A percentile compares a stretch with the other conserved stretches of the same genome.
phyloP scores from a whole-genome alignment of 2,797 vertebrate genomes.

The Xenentodon cancila region DNA sequence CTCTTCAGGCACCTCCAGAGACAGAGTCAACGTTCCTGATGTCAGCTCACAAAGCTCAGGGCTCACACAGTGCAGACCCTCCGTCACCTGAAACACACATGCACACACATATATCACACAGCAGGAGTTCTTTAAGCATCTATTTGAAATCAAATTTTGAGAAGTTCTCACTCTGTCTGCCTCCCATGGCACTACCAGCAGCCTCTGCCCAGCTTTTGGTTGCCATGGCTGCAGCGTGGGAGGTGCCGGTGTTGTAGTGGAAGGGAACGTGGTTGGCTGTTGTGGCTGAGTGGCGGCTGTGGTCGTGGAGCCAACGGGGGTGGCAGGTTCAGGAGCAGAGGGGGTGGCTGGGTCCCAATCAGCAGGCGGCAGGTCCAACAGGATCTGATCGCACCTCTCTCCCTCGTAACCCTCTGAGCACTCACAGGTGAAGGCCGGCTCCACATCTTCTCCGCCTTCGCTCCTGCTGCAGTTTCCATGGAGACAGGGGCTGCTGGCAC shows the following conservation, averaged over 20 bases:
- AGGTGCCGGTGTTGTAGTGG: conserved; percentile 66
- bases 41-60: conserved; percentile 90
- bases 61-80: conserved; percentile 91
- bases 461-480: conserved; percentile 95
- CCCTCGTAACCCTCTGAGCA: conserved; percentile 90
- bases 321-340: conserved; percentile 79
- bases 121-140: conserved; percentile 4
- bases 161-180: conserved; percentile 87
- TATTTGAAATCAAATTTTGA: conserved; percentile 4
- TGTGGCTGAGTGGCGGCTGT: conserved; percentile 71
- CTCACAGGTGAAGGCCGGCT: conserved; percentile 86
- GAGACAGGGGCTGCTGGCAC: conserved; percentile 94
- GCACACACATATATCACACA: conserved; percentile 16
- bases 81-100: conserved; percentile 82
- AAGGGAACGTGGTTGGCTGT: conserved; percentile 66
- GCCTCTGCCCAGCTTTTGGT: conserved; percentile 89
- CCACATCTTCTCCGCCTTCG: conserved; percentile 59
- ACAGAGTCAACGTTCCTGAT: conserved; percentile 87
- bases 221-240: conserved; percentile 89
- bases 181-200: conserved; percentile 92
- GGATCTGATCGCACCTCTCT: conserved; percentile 83
- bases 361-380: conserved; percentile 68
- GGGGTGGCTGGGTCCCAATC: conserved; percentile 75
- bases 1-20: conserved; percentile 93
- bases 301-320: conserved; percentile 70